A percentile compares a stretch with the other conserved stretches of the same genome.
phyloP scores from a whole-genome alignment of 2,797 vertebrate species.

The Orientallactaga sibirica region DNA sequence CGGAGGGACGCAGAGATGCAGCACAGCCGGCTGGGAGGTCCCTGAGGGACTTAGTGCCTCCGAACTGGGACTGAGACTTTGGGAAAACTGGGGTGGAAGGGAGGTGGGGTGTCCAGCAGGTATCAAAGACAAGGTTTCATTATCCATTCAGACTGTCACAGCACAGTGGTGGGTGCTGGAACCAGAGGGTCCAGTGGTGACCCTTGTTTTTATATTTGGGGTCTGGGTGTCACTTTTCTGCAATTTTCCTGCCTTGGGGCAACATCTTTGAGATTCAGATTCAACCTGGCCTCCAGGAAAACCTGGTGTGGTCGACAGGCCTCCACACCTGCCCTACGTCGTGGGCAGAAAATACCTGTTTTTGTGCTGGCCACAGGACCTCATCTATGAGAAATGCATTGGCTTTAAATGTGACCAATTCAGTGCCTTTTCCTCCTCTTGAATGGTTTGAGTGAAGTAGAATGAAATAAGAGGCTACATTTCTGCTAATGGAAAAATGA shows the following conservation, averaged over 20 bases:
- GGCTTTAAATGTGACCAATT: neutral
- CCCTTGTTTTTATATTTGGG: neutral
- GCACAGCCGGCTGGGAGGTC: slow-evolving; percentile 42
- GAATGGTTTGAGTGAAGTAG: neutral
- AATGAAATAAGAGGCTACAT: neutral
- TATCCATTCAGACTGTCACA: neutral
- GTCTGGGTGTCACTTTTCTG: neutral
- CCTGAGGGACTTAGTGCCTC: neutral
- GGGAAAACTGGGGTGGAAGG: neutral
- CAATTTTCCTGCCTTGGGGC: neutral
- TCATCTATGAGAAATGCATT: neutral
- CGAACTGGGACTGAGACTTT: neutral
- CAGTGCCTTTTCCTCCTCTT: neutral
- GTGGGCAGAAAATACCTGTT: neutral
- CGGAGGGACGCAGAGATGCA: slow-evolving; percentile 93
- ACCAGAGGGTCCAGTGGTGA: neutral
- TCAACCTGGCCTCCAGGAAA: rapidly evolving
- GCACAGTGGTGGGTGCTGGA: neutral
- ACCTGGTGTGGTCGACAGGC: too few relatives aligned
- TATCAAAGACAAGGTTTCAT: neutral
- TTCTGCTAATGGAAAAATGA: neutral
- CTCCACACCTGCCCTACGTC: neutral
- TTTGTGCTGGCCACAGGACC: neutral
- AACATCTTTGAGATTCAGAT: neutral
- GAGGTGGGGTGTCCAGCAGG: too few relatives aligned